phyloP scores from a whole-genome alignment of 2,113 vertebrate species.

The Castor canadensis region DNA sequence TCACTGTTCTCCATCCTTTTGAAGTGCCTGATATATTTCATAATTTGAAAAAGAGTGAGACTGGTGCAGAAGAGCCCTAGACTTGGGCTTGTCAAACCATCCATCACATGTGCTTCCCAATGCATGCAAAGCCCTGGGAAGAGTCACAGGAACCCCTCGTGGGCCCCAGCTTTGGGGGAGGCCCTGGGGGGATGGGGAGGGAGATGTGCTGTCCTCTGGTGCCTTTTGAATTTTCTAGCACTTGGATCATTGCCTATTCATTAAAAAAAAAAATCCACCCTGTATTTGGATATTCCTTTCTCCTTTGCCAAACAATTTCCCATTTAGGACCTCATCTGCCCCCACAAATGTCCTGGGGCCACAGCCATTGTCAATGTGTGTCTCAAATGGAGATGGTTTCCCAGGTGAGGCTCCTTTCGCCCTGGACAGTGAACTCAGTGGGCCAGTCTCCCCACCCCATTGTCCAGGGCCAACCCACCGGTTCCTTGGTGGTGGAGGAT shows the following conservation, averaged over 20 bases:
- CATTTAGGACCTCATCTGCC: neutral
- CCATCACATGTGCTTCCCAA: neutral
- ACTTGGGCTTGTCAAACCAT: neutral
- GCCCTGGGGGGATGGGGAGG: neutral
- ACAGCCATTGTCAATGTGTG: fast-evolving
- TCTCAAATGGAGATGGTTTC: neutral
- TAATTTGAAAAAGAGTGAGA: neutral
- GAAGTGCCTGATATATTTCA: neutral
- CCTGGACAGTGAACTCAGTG: neutral
- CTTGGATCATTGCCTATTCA: neutral
- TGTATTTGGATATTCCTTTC: neutral
- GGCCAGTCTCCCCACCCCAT: too few relatives aligned
- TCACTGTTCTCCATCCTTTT: neutral
- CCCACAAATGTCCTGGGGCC: neutral
- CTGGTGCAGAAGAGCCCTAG: neutral
- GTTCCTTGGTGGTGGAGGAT: too few relatives aligned
- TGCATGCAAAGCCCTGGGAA: neutral
- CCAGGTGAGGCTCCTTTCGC: neutral
- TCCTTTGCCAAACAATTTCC: neutral
- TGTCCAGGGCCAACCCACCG: neutral
- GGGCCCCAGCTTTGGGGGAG: neutral
- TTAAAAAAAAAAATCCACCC: neutral
- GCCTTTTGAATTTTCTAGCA: neutral
- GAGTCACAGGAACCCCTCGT: neutral
- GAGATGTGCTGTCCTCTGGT: neutral